Evolutionary conservation across 2,888 invertebrate species (phyloP).

Genomic region (Syrista parreyssii): DNA sequence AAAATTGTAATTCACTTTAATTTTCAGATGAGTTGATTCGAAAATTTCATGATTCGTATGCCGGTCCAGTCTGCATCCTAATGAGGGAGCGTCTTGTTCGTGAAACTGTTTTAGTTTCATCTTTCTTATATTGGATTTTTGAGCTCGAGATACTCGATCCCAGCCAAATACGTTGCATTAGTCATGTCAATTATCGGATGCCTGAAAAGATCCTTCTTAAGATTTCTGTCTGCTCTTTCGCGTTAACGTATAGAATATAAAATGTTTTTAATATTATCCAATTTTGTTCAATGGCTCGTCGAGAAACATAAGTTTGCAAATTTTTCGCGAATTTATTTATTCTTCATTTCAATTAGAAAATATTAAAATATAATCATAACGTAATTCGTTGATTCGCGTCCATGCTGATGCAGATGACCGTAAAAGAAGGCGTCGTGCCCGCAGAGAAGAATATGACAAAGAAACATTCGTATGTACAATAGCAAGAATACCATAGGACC

Average conservation of each 20-base stretch:
- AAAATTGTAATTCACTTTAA: slow-evolving; percentile 17
- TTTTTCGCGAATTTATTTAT: background rate
- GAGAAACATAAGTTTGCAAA: background rate
- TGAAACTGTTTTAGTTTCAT: background rate
- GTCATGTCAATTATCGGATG: background rate
- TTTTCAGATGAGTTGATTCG: slow-evolving; percentile 14
- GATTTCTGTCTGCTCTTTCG: background rate
- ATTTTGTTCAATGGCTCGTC: no score
- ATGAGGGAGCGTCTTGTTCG: background rate
- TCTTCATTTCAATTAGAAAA: background rate
- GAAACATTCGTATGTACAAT: slow-evolving; percentile 51
- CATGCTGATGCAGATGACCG: slow-evolving; percentile 45
- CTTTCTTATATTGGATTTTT: background rate
- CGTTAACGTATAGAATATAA: background rate
- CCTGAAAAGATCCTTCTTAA: background rate
- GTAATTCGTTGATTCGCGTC: slow-evolving; percentile 32
- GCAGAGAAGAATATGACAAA: slow-evolving; percentile 34
- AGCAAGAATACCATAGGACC: slow-evolving; percentile 6
- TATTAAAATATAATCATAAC: background rate
- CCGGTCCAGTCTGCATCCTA: background rate
- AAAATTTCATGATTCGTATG: slow-evolving; percentile 14
- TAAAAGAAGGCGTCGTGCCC: slow-evolving; percentile 34
- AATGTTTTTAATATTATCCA: background rate
- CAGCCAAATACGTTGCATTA: background rate
- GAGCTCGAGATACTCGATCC: background rate